These are phyloP conservation scores for Calephelis perditalis DNA, from an alignment of 2,888 invertebrate genomes.

Conservation along the genomic window DNA sequence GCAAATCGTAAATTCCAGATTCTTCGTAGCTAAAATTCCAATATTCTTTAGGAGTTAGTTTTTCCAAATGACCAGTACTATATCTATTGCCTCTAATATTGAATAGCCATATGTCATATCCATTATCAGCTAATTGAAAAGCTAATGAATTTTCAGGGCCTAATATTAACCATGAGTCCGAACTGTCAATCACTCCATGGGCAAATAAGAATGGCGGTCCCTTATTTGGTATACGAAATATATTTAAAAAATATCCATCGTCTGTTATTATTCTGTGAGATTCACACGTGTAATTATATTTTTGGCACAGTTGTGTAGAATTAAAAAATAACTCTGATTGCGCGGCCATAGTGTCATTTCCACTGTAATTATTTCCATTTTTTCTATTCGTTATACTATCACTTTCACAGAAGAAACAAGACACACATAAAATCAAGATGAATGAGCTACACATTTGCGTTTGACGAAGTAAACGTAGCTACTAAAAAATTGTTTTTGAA, in stretches of 20 bases:
- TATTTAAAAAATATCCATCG: conserved; percentile 54
- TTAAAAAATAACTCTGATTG: conserved; percentile 47
- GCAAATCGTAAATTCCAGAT: conserved; percentile 57
- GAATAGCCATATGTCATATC: conserved; percentile 61
- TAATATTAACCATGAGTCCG: conserved; percentile 60
- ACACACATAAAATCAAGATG: too few species aligned
- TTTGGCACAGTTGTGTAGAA: conserved; percentile 50
- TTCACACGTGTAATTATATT: conserved; percentile 47
- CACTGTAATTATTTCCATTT: conserved; percentile 25
- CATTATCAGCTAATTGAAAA: conserved; percentile 49
- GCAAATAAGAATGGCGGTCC: conserved; percentile 57
- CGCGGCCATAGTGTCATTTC: conserved; percentile 26
- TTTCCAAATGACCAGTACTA: conserved; percentile 47
- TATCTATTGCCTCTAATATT: conserved; percentile 65
- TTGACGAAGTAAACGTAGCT: too few species aligned
- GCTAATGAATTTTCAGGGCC: conserved; percentile 53
- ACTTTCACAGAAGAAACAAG: too few species aligned
- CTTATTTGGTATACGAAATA: conserved; percentile 48
- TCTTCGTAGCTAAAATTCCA: conserved; percentile 66
- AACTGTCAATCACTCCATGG: conserved; percentile 63
- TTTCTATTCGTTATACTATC: too few species aligned
- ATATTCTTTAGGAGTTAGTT: conserved; percentile 44
- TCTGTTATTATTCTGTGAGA: conserved; percentile 49
- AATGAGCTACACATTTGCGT: too few species aligned
- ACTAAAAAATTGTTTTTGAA: too few species aligned